These are phyloP conservation scores for Mastigias papua DNA, from an alignment of 30 jellyfish, hydroid and myxozoan genomes.

Conservation along the genomic window DNA sequence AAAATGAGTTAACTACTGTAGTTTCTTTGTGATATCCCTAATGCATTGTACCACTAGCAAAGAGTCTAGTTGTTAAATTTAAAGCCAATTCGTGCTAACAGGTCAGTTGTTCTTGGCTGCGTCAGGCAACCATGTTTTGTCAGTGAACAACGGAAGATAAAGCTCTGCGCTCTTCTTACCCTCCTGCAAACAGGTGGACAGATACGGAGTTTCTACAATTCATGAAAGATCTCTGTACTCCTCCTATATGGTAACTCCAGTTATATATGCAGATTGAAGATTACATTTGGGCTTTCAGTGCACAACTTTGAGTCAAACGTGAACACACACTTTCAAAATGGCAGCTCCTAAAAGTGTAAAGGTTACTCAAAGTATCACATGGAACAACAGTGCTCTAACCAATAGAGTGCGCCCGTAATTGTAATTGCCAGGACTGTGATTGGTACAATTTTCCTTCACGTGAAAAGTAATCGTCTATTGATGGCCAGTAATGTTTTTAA, in stretches of 20 bases:
- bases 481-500: conserved; percentile 10
- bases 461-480: conserved; percentile 8
- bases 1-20: not conserved
- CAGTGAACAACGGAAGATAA: not conserved
- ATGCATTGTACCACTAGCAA: not conserved
- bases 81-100: not conserved
- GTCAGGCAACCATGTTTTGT: not conserved
- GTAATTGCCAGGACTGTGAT: conserved; percentile 5
- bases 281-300: not conserved
- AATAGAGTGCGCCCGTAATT: conserved; percentile 4
- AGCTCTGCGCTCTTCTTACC: conserved; percentile 64
- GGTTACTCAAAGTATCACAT: conserved; percentile 73
- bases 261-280: not conserved
- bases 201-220: conserved; percentile 89
- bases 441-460: conserved; percentile 60
- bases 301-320: conserved; percentile 37
- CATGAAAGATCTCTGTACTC: conserved; percentile 53
- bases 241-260: not conserved
- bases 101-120: not conserved
- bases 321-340: conserved; percentile 50
- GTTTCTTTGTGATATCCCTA: not conserved
- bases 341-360: conserved; percentile 69
- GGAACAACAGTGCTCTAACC: conserved; percentile 51
- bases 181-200: conserved; percentile 96
- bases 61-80: not conserved